A percentile compares a stretch with the other conserved stretches of the same genome.
Conservation (phyloP, 2,113 vertebrate genomes). For the Aldabrachelys gigantea region DNA sequence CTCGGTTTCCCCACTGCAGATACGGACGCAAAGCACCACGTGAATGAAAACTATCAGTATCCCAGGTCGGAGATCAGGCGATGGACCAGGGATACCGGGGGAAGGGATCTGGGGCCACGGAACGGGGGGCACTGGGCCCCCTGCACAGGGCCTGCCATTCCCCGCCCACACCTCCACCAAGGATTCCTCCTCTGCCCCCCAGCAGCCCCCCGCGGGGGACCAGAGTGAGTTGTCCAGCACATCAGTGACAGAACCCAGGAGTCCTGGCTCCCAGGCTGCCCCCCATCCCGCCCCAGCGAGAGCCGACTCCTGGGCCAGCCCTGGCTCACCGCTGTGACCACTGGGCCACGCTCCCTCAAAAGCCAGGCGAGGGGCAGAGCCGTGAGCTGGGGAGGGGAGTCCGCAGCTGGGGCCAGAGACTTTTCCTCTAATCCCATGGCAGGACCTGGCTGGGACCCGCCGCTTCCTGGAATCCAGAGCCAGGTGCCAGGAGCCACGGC, state of each 20-base stretch:
- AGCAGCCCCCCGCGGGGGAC: neutral
- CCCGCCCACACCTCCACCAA: neutral
- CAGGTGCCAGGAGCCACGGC: constrained; percentile 47
- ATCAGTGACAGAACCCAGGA: fast-evolving
- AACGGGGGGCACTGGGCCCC: neutral
- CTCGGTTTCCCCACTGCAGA: neutral
- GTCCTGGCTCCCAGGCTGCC: neutral
- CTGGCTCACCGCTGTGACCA: neutral
- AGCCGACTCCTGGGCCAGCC: too few species aligned
- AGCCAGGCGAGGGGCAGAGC: too few species aligned
- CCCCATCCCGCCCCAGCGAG: too few species aligned
- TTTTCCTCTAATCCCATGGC: constrained; percentile 61
- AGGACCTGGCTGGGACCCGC: constrained; percentile 50
- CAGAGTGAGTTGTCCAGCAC: neutral
- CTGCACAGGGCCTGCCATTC: neutral
- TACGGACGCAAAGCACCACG: neutral
- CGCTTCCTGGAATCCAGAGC: constrained; percentile 65
- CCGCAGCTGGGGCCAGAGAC: neutral
- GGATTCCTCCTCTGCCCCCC: neutral
- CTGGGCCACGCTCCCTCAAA: neutral
- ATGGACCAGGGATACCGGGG: too few species aligned
- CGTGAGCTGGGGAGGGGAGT: fast-evolving
- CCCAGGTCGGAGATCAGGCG: too few species aligned
- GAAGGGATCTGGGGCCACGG: constrained; percentile 46
- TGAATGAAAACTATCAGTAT: too few species aligned